A percentile compares a stretch with the other conserved stretches of the same genome.
phyloP scores from a whole-genome alignment of 2,888 invertebrate species.

The Dicycla oo region DNA sequence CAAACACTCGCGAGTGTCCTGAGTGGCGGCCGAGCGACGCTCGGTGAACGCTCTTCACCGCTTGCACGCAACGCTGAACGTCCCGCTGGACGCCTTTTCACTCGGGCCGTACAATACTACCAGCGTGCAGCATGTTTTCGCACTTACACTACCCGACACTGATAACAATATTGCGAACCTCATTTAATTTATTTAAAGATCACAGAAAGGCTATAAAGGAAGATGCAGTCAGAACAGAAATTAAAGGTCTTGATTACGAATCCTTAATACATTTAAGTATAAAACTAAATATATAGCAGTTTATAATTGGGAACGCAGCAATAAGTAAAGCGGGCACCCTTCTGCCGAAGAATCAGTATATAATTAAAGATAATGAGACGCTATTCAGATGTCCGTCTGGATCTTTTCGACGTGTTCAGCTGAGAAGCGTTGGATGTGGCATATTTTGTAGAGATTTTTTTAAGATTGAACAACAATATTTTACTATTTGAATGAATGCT shows the following conservation, averaged over 20 bases:
- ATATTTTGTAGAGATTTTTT: constrained; percentile 28
- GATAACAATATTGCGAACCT: background rate
- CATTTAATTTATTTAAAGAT: constrained; percentile 31
- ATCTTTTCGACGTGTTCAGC: constrained; percentile 74
- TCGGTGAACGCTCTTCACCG: too few relatives aligned
- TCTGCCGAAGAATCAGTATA: constrained; percentile 85
- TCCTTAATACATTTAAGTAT: constrained; percentile 62
- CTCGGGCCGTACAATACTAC: too few relatives aligned
- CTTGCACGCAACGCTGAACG: too few relatives aligned
- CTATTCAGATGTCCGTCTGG: constrained; percentile 89
- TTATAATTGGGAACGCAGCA: constrained; percentile 69
- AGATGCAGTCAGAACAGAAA: constrained; percentile 48
- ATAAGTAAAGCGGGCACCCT: constrained; percentile 79
- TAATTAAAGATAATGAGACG: constrained; percentile 90
- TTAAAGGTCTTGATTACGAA: constrained; percentile 60
- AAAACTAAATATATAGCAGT: constrained; percentile 66
- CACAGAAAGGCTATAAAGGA: constrained; percentile 36
- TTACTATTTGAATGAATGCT: too few relatives aligned
- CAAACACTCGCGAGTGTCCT: too few relatives aligned
- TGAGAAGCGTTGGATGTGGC: constrained; percentile 67
- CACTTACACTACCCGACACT: constrained; percentile 14
- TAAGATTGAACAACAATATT: too few relatives aligned
- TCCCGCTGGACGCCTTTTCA: too few relatives aligned
- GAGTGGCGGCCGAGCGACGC: too few relatives aligned
- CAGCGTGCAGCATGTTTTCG: background rate